phyloP scores from a whole-genome alignment of 1,140 invertebrate genomes.

The Drosophila fuyamai region DNA sequence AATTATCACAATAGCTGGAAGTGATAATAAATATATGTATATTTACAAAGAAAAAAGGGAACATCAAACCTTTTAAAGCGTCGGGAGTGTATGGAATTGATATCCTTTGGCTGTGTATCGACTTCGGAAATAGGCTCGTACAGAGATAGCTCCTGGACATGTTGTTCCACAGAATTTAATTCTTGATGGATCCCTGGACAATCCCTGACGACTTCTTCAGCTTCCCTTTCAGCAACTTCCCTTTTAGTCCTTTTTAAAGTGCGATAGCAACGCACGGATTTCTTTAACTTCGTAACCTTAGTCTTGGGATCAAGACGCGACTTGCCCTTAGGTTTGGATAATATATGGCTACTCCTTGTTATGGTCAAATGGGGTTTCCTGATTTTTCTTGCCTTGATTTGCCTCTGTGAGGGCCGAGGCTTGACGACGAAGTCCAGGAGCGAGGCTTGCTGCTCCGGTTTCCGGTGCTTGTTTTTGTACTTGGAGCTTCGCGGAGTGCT shows the following conservation, averaged over 20 bases:
- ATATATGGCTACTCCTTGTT: conserved; percentile 2
- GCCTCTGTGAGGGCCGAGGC: conserved; percentile 27
- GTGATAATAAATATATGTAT: background rate
- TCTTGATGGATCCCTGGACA: background rate
- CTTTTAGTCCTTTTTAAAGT: conserved; percentile 15
- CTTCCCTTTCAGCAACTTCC: background rate
- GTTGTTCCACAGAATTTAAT: background rate
- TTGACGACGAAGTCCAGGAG: conserved; percentile 62
- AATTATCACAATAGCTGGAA: conserved; percentile 79
- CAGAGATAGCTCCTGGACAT: conserved; percentile 19
- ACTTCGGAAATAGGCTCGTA: background rate
- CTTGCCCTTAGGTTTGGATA: conserved; percentile 60
- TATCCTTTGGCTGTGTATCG: background rate
- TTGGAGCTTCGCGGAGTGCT: conserved; percentile 59
- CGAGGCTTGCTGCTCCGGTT: conserved; percentile 16
- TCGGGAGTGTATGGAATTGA: conserved; percentile 60
- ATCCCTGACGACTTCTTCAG: background rate
- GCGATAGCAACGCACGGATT: conserved; percentile 49
- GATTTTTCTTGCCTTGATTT: conserved; percentile 21
- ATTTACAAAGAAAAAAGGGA: background rate
- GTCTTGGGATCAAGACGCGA: conserved; percentile 49
- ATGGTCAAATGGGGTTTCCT: conserved; percentile 22
- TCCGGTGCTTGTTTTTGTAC: conserved; percentile 63
- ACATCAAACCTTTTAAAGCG: conserved; percentile 65
- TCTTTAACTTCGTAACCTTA: conserved; percentile 55